Evolutionary conservation across 2,888 invertebrate species (phyloP), one percentile per base, ranked within the genome.

Genomic region (Cremastinae sp.): DNA sequence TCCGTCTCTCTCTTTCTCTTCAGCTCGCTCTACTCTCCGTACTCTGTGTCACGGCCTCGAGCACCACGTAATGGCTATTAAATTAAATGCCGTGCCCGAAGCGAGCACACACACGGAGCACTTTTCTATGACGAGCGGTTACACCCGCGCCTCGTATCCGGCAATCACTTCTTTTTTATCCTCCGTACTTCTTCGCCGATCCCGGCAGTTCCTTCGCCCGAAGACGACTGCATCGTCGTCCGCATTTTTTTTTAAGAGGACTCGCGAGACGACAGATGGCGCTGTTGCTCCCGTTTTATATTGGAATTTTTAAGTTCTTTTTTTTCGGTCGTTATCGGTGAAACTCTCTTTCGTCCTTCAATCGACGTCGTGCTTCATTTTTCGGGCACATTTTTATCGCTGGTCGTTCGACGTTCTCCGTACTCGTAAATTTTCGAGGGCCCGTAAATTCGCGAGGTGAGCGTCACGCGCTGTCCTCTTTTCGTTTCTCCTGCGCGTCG

Each of bases 11-110:
- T 68, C 35, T 62, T 12, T 59, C 43, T 45, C 43, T 59, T 39
- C 20, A 14, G 18, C 35, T 14, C 37, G 18, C 51, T 39, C 41
- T n/a, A 35, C 47, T 51, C 59, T 64, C 70, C n/a, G n/a, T n/a
- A n/a, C n/a, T n/a, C 61, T 64, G 73, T 74, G 78, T 75, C 76
- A 78, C 76, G 77, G 70, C 74, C 72, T 71, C 75, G 78, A 58
- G 61, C 28, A 61, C 68, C 75, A 75, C 66, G 78, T 78, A 80
- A 80, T 81, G 75, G 74, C 75, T 78, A 78, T 78, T 79, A 80
- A 81, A 81, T 78, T 79, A 76, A 79, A 74, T 74, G 75, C 66
- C 73, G 73, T 73, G 73, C 47, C 65, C 41, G 64, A 53, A 55
- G 43, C 53, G 65, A 55, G 53, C 65, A 22, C 64, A 49, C 20